Conservation (phyloP, 2,113 vertebrate species). For the Percopsis transmontana region DNA sequence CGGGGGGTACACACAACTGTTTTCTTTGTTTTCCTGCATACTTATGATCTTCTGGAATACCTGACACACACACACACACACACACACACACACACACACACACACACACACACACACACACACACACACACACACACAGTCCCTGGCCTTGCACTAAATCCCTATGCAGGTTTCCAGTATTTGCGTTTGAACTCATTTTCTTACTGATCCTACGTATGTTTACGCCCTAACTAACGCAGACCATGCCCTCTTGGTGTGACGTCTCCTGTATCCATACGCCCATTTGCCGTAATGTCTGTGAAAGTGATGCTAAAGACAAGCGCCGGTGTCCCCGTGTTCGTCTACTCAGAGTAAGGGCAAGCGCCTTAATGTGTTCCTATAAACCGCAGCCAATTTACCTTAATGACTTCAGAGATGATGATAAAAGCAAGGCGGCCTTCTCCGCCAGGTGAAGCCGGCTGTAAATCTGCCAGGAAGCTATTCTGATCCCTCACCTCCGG, state of each 20-base stretch:
- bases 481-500: conserved; percentile 37
- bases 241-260: conserved; percentile 19
- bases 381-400: conserved; percentile 53
- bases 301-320: conserved; percentile 47
- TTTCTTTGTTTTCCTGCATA: too few relatives aligned
- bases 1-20: not conserved
- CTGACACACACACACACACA: not conserved
- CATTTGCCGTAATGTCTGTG: conserved; percentile 50
- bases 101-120: not conserved
- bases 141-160: not conserved
- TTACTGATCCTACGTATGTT: conserved; percentile 35
- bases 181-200: conserved; percentile 1
- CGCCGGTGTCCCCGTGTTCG: conserved; percentile 19
- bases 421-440: conserved; percentile 57
- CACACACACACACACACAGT: not conserved
- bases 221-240: conserved; percentile 24
- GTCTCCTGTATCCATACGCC: conserved; percentile 30
- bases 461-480: conserved; percentile 52
- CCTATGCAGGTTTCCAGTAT: too few relatives aligned
- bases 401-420: conserved; percentile 62
- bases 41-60: too few relatives aligned
- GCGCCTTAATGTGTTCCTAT: conserved; percentile 36
- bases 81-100: conserved; percentile 3
- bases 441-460: conserved; percentile 25
- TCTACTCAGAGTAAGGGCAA: conserved; percentile 32